A percentile compares a stretch with the other conserved stretches of the same genome.
These are phyloP conservation scores for Monomorium pharaonis DNA, from an alignment of 1,140 invertebrate genomes.

Conservation along the genomic window DNA sequence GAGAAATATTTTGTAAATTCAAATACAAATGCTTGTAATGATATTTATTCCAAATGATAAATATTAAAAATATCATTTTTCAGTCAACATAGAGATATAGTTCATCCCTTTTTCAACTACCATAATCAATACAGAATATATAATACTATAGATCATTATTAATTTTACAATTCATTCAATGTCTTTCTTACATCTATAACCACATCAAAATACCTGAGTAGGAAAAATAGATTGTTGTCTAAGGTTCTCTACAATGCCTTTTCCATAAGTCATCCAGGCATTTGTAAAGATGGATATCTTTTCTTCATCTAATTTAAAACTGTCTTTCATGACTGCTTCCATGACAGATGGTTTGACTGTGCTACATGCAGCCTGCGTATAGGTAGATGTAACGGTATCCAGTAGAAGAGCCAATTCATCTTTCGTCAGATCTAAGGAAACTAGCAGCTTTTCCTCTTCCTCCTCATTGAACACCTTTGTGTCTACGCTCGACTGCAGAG, in stretches of 20 bases:
- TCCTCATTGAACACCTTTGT: constrained; percentile 77
- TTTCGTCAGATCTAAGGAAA: constrained; percentile 77
- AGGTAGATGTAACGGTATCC: constrained; percentile 76
- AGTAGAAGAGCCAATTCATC: constrained; percentile 74
- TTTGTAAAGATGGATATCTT: constrained; percentile 76
- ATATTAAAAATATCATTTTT: not conserved
- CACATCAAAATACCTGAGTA: constrained; percentile 70
- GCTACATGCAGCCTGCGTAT: constrained; percentile 76
- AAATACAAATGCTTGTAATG: not conserved
- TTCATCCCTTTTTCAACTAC: not conserved
- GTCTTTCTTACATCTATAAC: not conserved
- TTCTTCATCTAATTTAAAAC: constrained; percentile 74
- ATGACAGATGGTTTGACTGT: constrained; percentile 73
- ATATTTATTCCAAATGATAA: not conserved
- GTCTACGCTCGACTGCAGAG: constrained; percentile 63
- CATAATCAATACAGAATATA: not conserved
- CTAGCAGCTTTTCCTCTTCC: constrained; percentile 80
- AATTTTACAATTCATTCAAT: not conserved
- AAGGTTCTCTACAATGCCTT: constrained; percentile 76
- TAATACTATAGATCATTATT: not conserved
- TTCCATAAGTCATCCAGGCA: constrained; percentile 78
- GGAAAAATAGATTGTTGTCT: constrained; percentile 80
- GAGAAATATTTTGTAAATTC: not conserved
- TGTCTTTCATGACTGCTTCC: constrained; percentile 76
- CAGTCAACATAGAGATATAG: not conserved